Base-by-base conservation (phyloP, 2,113 vertebrate species). In the Dromas ardeola region DNA sequence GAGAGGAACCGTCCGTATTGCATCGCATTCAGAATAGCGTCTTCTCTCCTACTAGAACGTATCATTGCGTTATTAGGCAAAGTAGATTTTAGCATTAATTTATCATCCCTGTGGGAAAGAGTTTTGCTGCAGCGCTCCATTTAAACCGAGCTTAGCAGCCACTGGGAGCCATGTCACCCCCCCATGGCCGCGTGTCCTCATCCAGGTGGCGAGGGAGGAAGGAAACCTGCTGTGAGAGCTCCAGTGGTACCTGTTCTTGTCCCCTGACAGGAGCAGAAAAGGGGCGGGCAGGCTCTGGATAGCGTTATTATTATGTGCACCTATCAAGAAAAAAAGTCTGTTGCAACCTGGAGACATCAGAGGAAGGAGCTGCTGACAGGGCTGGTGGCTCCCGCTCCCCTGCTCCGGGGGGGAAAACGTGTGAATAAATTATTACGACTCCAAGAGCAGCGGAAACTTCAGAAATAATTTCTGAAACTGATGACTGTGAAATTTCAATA, bases 401-500 rank as follows among this genome's bases (percentile, higher is more conserved):
- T 49, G 42, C 45, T 62, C 89, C 91, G 23, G 53, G 53, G 16
- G 22, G 53, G 38, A 19, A 56, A 88, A 90, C 17, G 79, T 45
- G 36, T 36, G 61, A 94, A 92, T 95, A 77, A 82, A 95, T 91
- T 36, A 50, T 82, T 80, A 34, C 9, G 25, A 40, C 74, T 94
- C 82, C 42, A 29, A 67, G 62, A 53, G 47, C 86, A 72, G 84
- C 62, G 56, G 69, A 72, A 94, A 81, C 62, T 87, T 95, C 92
- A 86, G 94, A 94, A 95, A 96, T 94, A 25, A 77, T 82, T 95
- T 95, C 66, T 87, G 95, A 81, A 97, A 85, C 84, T 62, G 92
- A 84, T 91, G 94, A 86, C 95, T 94, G 70, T 91, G 96, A 94
- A 95, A 95, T 95, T 94, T 93, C 96, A 92, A 8, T 94, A 81